Evolutionary conservation across 2,797 vertebrate species (phyloP), one percentile per base, ranked within the genome.

Genomic region (Pangasius macronema): DNA sequence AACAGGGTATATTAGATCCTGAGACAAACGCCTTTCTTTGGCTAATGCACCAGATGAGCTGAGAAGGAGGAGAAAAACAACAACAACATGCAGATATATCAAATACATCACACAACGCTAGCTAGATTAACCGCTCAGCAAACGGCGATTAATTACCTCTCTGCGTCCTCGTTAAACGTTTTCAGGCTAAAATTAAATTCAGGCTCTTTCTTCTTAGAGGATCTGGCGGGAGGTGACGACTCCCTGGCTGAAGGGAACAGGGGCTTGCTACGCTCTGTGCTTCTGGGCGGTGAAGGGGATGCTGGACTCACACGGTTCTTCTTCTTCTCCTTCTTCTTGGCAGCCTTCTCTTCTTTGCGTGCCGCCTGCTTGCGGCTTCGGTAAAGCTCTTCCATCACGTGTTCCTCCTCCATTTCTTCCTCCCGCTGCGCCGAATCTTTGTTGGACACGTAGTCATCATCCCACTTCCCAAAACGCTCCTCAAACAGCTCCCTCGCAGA

Each of bases 141-240:
- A 39, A 67, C 2, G 0, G 24, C 1, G 0, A 10, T 33, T 22
- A 70, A 76, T 1, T 92, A 99, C 98, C 97, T 96, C 87, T 96
- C 94, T 92, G 96, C 94, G 85, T 95, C 92, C 83, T 98, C 97
- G 46, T 97, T 97, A 46, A 97, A 95, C 53, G 97, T 95, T 89
- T 97, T 95, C 82, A 98, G 93, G 88, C 97, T 96, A 84, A 96
- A 96, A 88, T 97, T 97, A 92, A 99, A 97, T n/a, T 98, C 97
- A 55, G 95, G 95, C 86, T 97, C 97, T 73, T 97, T 96, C 83
- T 97, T 97, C 55, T 96, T 96, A 5, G 97, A 95, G 87, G 97
- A 67, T 13, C 88, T 93, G 55, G 93, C 87, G 0, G 92, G 92
- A 20, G 96, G 93, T 0, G 96, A 96, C 30, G 95, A 95, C 20